phyloP scores from a whole-genome alignment of 2,113 vertebrate species.

The Struthio camelus region DNA sequence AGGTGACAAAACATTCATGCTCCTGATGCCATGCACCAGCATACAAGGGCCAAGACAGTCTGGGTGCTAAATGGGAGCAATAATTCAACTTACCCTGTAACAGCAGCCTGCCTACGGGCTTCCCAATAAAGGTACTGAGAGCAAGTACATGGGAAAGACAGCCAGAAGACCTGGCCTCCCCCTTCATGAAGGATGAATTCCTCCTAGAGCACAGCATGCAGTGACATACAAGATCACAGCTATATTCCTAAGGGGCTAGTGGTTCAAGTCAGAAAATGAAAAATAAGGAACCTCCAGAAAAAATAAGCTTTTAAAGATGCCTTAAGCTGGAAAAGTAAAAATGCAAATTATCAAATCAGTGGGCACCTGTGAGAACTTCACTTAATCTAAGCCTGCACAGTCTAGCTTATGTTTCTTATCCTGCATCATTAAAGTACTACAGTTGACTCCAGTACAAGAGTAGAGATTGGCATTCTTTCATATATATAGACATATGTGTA shows the following conservation, averaged over 20 bases:
- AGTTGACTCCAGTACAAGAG: neutral
- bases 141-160: accelerated
- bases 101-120: neutral
- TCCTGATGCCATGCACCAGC: too few relatives aligned
- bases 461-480: neutral
- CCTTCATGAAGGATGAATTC: neutral
- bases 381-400: neutral
- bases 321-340: neutral
- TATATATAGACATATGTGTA: neutral
- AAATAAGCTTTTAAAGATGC: neutral
- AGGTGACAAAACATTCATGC: too few relatives aligned
- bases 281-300: neutral
- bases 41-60: too few relatives aligned
- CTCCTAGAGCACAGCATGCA: neutral
- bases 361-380: neutral
- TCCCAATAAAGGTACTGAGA: neutral
- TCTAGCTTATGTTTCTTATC: neutral
- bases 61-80: neutral
- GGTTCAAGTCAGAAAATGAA: neutral
- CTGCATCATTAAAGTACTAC: neutral
- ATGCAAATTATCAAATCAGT: neutral
- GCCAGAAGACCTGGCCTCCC: neutral
- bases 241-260: accelerated
- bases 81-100: neutral
- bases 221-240: neutral